Evolutionary conservation across 2,113 vertebrate genomes (phyloP).

Genomic region (Cercocebus atys): DNA sequence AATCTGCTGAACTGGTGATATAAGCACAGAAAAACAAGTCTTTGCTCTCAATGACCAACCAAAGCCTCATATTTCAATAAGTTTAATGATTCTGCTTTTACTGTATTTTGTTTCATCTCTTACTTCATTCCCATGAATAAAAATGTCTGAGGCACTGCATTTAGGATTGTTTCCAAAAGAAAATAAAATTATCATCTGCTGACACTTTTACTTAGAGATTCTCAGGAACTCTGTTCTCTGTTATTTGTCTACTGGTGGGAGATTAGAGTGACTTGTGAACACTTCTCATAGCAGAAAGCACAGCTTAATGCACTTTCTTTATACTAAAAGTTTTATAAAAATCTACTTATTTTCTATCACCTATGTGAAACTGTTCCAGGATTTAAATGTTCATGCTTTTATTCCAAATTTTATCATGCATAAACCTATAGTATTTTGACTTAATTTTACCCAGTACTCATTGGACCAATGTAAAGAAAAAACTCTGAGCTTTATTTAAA

Average conservation of each 20-base stretch:
- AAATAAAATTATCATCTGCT: not conserved
- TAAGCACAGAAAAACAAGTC: not conserved
- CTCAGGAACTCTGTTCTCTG: not conserved
- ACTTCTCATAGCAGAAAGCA: not conserved
- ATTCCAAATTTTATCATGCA: not conserved
- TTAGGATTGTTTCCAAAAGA: not conserved
- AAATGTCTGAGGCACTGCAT: not conserved
- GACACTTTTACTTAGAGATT: not conserved
- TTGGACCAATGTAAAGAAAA: not conserved
- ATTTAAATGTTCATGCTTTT: not conserved
- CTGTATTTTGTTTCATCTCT: slow-evolving; percentile 2
- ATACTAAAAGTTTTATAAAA: not conserved
- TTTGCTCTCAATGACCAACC: not conserved
- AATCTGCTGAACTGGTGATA: not conserved
- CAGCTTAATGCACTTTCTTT: not conserved
- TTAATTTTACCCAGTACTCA: not conserved
- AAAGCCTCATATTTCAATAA: not conserved
- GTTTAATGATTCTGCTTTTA: not conserved
- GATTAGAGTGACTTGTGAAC: not conserved
- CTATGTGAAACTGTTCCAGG: not conserved
- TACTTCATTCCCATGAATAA: not conserved
- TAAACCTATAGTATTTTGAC: not conserved
- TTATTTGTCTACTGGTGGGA: not conserved
- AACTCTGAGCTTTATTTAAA: not conserved
- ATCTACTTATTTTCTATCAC: not conserved